These are phyloP conservation scores for Hirundichthys speculiger DNA, from an alignment of 2,113 vertebrate genomes.

Conservation along the genomic window DNA sequence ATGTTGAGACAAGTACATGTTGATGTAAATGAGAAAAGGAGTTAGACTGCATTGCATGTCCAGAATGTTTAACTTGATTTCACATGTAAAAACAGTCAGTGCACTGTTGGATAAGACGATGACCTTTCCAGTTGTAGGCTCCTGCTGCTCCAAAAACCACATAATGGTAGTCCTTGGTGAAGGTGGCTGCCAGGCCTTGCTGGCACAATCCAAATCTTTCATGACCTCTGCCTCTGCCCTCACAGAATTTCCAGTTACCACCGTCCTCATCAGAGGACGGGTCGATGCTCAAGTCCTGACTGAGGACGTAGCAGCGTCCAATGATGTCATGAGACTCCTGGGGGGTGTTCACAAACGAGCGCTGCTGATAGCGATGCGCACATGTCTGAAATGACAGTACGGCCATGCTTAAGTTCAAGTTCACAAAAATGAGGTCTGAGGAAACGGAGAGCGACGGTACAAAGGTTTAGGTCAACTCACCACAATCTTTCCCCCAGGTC, in stretches of 20 bases:
- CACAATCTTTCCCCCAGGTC: constrained; percentile 96
- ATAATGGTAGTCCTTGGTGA: constrained; percentile 94
- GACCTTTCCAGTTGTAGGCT: constrained; percentile 98
- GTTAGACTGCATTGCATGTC: not conserved
- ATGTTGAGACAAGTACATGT: not conserved
- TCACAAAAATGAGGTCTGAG: not conserved
- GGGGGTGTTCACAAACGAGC: constrained; percentile 80
- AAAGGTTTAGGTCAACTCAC: constrained; percentile 79
- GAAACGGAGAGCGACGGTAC: not conserved
- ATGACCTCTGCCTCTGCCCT: constrained; percentile 87
- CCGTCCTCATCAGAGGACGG: constrained; percentile 82
- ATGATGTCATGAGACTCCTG: constrained; percentile 89
- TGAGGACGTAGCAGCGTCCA: constrained; percentile 93
- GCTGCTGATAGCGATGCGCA: constrained; percentile 94
- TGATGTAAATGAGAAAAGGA: not conserved
- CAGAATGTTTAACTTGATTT: no score
- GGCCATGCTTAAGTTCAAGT: not conserved
- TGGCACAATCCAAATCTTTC: constrained; percentile 94
- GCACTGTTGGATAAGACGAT: not conserved
- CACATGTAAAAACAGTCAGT: no score
- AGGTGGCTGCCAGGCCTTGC: constrained; percentile 93
- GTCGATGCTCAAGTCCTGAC: constrained; percentile 89
- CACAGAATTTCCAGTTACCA: constrained; percentile 88
- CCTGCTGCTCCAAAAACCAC: constrained; percentile 95
- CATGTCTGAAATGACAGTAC: constrained; percentile 84